A percentile compares a stretch with the other conserved stretches of the same genome.
phyloP scores from a whole-genome alignment of 2,797 vertebrate genomes.

The Myripristis jacobus region DNA sequence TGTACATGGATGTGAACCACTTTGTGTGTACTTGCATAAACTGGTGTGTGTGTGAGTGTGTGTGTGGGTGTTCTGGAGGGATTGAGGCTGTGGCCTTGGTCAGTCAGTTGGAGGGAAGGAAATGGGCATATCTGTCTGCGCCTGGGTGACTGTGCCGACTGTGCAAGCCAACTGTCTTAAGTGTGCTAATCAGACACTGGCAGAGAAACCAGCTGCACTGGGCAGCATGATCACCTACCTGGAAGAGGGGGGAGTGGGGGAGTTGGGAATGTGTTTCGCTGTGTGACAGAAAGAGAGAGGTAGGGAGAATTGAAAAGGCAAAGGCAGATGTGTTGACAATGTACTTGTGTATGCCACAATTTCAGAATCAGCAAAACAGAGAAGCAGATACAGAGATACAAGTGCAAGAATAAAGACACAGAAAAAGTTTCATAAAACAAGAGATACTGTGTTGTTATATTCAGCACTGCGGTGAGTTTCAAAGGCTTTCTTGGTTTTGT shows the following conservation, averaged over 20 bases:
- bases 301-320: neutral
- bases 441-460: neutral
- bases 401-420: constrained; percentile 21
- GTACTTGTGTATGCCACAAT: neutral
- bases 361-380: constrained; percentile 16
- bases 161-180: constrained; percentile 40
- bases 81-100: constrained; percentile 40
- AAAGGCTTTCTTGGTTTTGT: constrained; percentile 2
- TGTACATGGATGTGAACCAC: no score
- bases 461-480: constrained; percentile 2
- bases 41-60: constrained; percentile 7
- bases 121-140: constrained; percentile 41
- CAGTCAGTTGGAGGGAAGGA: constrained; percentile 25
- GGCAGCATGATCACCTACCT: constrained; percentile 16
- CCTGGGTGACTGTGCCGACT: constrained; percentile 49
- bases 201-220: constrained; percentile 34
- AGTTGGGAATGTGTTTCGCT: neutral
- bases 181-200: constrained; percentile 32
- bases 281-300: neutral
- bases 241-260: constrained; percentile 1
- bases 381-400: constrained; percentile 8
- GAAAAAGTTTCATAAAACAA: neutral
- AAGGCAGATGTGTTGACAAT: neutral
- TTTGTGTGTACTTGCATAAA: neutral
- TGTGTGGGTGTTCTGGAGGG: constrained; percentile 2